These are phyloP conservation scores for Hirundo rustica DNA, from an alignment of 2,797 vertebrate genomes.

Conservation along the genomic window DNA sequence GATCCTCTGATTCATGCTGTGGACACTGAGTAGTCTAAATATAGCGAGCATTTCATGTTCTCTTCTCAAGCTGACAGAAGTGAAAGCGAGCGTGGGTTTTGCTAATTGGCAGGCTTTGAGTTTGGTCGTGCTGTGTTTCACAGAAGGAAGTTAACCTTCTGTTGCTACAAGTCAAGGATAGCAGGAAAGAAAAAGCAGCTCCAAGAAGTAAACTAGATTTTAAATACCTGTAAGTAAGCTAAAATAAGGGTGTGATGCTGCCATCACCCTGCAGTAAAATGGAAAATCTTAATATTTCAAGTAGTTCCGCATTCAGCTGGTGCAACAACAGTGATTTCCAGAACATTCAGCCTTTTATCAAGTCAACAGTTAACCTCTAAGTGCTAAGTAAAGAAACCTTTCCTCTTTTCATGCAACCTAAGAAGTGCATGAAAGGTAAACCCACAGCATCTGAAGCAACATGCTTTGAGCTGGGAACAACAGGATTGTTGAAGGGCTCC, in stretches of 20 bases:
- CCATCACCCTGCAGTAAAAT: not conserved
- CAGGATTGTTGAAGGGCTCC: not conserved
- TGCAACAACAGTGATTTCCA: not conserved
- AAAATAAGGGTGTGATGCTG: not conserved
- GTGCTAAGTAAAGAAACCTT: not conserved
- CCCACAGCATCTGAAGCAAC: not conserved
- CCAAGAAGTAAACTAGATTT: not conserved
- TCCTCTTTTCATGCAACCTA: not conserved
- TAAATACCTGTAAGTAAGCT: not conserved
- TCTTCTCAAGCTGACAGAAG: not conserved
- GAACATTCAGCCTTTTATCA: not conserved
- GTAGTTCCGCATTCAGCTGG: not conserved
- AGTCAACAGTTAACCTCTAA: not conserved
- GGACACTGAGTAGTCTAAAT: not conserved
- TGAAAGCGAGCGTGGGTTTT: not conserved
- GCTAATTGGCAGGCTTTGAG: not conserved
- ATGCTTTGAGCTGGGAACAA: not conserved
- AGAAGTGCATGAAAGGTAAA: not conserved
- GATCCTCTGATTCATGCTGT: not conserved
- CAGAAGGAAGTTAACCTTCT: not conserved
- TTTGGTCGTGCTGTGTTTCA: not conserved
- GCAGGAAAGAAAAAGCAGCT: not conserved
- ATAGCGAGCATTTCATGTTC: not conserved
- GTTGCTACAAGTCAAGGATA: not conserved
- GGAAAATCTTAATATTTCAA: not conserved